Percentiles rank a stretch among this genome's conserved stretches.
Conservation (phyloP, 2,888 invertebrate species). For the Diploptera punctata region DNA sequence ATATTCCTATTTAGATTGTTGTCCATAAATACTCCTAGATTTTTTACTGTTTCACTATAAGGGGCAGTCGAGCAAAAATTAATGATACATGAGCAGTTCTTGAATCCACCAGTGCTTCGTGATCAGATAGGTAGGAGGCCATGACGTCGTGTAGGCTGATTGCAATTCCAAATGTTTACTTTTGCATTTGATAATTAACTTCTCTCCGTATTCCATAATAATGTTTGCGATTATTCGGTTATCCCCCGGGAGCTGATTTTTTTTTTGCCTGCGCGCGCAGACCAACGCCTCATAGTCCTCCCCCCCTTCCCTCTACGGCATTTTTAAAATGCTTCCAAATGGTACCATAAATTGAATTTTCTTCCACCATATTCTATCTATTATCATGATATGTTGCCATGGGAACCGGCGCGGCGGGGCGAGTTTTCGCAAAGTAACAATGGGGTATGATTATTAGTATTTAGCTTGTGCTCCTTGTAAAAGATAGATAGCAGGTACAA, state of each 20-base stretch:
- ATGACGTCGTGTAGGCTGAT: neutral
- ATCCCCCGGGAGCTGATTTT: neutral
- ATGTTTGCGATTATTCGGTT: constrained; percentile 15
- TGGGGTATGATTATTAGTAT: constrained; percentile 28
- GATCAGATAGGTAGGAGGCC: too few relatives aligned
- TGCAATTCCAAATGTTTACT: neutral
- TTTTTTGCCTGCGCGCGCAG: neutral
- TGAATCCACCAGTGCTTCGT: too few relatives aligned
- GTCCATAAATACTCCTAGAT: too few relatives aligned
- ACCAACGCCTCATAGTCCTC: neutral
- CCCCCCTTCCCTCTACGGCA: too few relatives aligned
- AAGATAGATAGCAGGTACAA: neutral
- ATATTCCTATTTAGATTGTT: too few relatives aligned
- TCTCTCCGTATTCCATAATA: neutral
- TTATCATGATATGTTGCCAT: constrained; percentile 12
- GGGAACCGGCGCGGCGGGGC: neutral
- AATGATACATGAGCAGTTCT: too few relatives aligned
- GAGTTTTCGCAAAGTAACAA: constrained; percentile 27
- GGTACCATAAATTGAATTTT: constrained; percentile 32
- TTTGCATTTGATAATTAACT: neutral
- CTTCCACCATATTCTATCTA: constrained; percentile 19
- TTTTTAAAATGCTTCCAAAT: constrained; percentile 36
- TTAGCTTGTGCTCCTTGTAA: constrained; percentile 19
- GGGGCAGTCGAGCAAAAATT: too few relatives aligned
- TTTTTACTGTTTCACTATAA: too few relatives aligned